A percentile compares a stretch with the other conserved stretches of the same genome.
These are phyloP conservation scores for Penaeus japonicus DNA, from an alignment of 1,140 invertebrate species.

Conservation along the genomic window DNA sequence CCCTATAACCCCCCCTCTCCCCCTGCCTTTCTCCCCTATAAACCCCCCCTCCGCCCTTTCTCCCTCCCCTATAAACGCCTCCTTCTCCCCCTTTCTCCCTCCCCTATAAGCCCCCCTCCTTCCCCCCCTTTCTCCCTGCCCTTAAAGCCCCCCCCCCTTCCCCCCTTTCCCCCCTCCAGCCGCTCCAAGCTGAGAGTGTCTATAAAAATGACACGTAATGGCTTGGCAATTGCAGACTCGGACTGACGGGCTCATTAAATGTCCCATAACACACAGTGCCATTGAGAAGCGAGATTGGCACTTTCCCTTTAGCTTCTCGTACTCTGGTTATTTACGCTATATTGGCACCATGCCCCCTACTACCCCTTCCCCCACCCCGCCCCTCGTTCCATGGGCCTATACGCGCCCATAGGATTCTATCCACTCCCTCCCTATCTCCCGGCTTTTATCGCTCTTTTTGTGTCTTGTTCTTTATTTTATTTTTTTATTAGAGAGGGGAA, in stretches of 20 bases:
- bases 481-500: neutral
- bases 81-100: neutral
- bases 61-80: neutral
- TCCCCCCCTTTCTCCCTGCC: neutral
- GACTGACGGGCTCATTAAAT: constrained; percentile 51
- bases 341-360: neutral
- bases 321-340: constrained; percentile 19
- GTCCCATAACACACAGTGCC: constrained; percentile 43
- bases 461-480: neutral
- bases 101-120: neutral
- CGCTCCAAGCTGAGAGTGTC: constrained; percentile 22
- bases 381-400: neutral
- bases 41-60: neutral
- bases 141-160: neutral
- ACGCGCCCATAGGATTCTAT: neutral
- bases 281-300: constrained; percentile 39
- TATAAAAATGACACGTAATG: constrained; percentile 53
- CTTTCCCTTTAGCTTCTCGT: constrained; percentile 36
- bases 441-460: too few relatives aligned
- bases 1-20: neutral
- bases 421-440: neutral
- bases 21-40: neutral
- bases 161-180: neutral
- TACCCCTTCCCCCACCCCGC: neutral
- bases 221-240: constrained; percentile 49